Evolutionary conservation across 2,888 invertebrate genomes (phyloP).

Genomic region (Hydrotaea diabolus): DNA sequence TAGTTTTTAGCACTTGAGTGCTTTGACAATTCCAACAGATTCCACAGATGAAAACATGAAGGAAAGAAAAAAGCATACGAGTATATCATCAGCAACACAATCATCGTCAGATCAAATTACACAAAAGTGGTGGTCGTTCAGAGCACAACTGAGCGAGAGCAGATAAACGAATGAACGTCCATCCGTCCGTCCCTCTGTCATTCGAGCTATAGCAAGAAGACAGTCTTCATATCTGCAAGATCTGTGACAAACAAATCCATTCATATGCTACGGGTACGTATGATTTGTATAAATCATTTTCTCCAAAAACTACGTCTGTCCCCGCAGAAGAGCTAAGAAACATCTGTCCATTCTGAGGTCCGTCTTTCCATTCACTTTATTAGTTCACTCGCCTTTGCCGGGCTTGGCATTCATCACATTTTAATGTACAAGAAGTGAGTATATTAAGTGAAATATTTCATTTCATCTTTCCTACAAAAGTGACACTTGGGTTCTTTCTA

Average conservation of each 20-base stretch:
- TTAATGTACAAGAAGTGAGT: not conserved
- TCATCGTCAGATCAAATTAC: constrained; percentile 24
- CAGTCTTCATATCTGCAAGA: not conserved
- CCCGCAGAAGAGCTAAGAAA: not conserved
- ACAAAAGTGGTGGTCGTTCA: not conserved
- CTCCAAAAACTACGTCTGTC: not conserved
- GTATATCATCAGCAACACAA: constrained; percentile 9
- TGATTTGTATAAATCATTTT: not conserved
- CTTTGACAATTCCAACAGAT: not conserved
- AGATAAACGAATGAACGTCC: not conserved
- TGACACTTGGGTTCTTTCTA: not conserved
- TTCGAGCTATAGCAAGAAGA: not conserved
- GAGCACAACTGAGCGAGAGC: not conserved
- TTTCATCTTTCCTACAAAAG: not conserved
- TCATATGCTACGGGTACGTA: constrained; percentile 6
- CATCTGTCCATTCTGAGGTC: not conserved
- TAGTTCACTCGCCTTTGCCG: not conserved
- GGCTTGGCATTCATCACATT: not conserved
- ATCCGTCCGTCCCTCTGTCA: not conserved
- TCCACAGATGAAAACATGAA: too few relatives aligned
- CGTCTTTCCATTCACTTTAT: not conserved
- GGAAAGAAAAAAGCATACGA: too few relatives aligned
- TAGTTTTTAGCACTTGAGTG: not conserved
- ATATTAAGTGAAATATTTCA: constrained; percentile 7
- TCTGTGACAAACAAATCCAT: constrained; percentile 33